These are phyloP conservation scores for Origma solitaria DNA, from an alignment of 2,113 vertebrate species.

Conservation along the genomic window DNA sequence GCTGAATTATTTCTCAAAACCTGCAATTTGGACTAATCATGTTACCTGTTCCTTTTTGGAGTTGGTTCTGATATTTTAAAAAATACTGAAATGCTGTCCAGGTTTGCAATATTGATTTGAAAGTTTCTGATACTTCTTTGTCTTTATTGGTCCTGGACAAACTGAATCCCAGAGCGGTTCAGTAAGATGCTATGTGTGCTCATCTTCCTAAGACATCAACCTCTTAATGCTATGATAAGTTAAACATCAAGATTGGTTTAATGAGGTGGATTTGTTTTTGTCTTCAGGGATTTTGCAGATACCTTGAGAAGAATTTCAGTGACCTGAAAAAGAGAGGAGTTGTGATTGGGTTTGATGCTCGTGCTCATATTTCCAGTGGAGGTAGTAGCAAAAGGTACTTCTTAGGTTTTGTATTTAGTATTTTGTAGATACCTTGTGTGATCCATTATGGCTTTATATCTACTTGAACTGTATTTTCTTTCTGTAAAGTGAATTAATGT, in stretches of 20 bases:
- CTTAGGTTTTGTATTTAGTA: background rate
- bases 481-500: background rate
- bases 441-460: background rate
- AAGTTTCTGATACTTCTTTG: background rate
- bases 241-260: background rate
- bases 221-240: background rate
- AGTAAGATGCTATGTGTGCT: background rate
- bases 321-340: conserved; percentile 88
- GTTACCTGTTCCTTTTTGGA: background rate
- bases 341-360: conserved; percentile 90
- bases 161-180: background rate
- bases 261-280: background rate
- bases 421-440: background rate
- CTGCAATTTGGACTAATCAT: rapidly evolving
- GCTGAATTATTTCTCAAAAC: background rate
- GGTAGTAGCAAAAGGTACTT: conserved; percentile 83
- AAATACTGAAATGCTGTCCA: background rate
- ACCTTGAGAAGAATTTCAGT: conserved; percentile 83
- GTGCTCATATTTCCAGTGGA: conserved; percentile 85
- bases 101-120: background rate
- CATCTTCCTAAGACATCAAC: background rate
- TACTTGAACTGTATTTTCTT: background rate
- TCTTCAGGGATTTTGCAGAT: conserved; percentile 88
- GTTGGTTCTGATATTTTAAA: background rate
- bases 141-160: background rate